Evolutionary conservation across 2,888 invertebrate species (phyloP), one percentile per base, ranked within the genome.

Genomic region (Sinotaia quadrata): DNA sequence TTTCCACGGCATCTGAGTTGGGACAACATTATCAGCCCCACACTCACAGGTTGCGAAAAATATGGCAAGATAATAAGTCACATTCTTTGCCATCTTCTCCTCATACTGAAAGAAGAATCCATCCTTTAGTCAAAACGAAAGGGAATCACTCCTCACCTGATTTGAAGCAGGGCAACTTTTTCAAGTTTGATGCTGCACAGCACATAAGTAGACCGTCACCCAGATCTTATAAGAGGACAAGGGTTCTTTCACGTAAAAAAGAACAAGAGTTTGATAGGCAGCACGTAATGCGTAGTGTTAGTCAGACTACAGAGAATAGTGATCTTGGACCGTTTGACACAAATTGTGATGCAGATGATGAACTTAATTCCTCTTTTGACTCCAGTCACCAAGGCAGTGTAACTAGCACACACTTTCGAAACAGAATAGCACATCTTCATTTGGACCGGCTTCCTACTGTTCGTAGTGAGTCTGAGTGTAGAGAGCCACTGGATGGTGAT

Each of bases 341-440:
- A 57, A 59, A 61, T 29, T 75, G 78, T 67, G 81, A 81, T 74
- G 81, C 81, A n/a, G 81, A 81, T 72, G 81, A 81, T 68, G 81
- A 81, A 56, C 69, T 67, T 52, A 79, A 76, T 29, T 49, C 54
- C 4, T 80, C 80, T 0, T 75, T 73, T 54, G 71, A 76, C 18
- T 78, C 80, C 0, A 78, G 75, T 72, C 67, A 67, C 8, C 69
- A 74, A 15, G 77, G 77, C 24, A 70, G 73, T 31, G 56, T 56
- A 4, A 56, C 56, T 12, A 65, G 65, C 44, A 12, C 12, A 31
- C 15, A 27, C 44, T 56, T 65, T 24, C 41, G 33, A 44, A 31
- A 41, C 8, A 41, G 34, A 41, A 41, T 65, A 29, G 31, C 47
- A 4, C 34, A 41, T 21, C 29, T 27, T 37, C 54, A 63, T 10